phyloP scores from a whole-genome alignment of 2,113 vertebrate genomes.

The Climacteris rufus region DNA sequence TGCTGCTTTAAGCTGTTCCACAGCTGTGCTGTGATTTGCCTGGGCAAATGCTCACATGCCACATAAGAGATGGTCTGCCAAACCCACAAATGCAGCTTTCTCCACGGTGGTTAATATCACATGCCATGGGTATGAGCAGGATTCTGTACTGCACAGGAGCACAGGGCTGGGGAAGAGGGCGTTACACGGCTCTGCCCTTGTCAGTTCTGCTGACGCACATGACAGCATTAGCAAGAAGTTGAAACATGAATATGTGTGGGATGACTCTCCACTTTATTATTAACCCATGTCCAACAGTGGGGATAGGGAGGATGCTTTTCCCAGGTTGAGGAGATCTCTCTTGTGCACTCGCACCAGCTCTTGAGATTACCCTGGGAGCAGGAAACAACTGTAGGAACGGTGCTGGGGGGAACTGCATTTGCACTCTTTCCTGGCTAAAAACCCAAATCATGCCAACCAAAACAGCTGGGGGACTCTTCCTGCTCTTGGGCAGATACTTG shows the following conservation, averaged over 20 bases:
- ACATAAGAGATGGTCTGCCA: neutral
- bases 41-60: neutral
- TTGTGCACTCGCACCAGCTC: neutral
- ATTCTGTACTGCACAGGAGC: rapidly evolving
- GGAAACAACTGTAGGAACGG: neutral
- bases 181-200: neutral
- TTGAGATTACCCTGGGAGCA: neutral
- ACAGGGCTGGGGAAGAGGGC: neutral
- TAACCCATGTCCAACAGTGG: neutral
- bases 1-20: neutral
- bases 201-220: neutral
- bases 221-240: neutral
- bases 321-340: neutral
- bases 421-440: neutral
- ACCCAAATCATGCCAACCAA: neutral
- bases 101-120: neutral
- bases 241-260: neutral
- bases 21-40: neutral
- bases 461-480: neutral
- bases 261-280: neutral
- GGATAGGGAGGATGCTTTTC: neutral
- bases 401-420: neutral
- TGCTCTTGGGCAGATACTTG: neutral
- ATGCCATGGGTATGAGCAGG: neutral
- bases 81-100: neutral